Evolutionary conservation across 2,797 vertebrate genomes (phyloP).

Genomic region (Tenualosa thibaudeaui): DNA sequence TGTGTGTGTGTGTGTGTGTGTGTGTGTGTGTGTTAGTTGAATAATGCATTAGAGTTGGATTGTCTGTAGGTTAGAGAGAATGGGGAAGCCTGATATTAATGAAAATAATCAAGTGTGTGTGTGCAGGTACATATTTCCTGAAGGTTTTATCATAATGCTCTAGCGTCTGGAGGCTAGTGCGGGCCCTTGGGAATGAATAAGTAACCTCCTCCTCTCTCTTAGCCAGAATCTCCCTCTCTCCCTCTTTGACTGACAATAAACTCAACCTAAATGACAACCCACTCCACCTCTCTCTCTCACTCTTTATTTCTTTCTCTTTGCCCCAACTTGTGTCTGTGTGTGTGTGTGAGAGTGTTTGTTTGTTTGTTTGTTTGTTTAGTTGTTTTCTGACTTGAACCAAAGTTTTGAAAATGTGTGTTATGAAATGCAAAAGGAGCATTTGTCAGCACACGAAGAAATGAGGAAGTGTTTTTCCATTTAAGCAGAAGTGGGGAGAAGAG

Average conservation of each 20-base stretch:
- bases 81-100: neutral
- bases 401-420: neutral
- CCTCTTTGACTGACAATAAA: neutral
- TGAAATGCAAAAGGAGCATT: neutral
- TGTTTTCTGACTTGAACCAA: neutral
- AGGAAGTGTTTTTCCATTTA: neutral
- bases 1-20: neutral
- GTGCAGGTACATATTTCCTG: neutral
- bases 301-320: neutral
- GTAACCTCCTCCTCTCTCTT: neutral
- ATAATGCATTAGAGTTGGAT: conserved; percentile 7
- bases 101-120: neutral
- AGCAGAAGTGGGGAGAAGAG: neutral
- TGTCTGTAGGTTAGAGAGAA: neutral
- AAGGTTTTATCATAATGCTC: conserved; percentile 7
- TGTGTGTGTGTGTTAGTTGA: neutral
- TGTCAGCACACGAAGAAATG: neutral
- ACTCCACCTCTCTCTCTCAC: neutral
- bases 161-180: neutral
- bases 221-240: neutral
- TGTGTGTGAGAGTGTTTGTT: neutral
- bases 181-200: neutral
- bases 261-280: too few relatives aligned
- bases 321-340: neutral
- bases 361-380: neutral